Evolutionary conservation across 2,888 invertebrate genomes (phyloP), one percentile per base, ranked within the genome.

Genomic region (Lepidonotus clava): DNA sequence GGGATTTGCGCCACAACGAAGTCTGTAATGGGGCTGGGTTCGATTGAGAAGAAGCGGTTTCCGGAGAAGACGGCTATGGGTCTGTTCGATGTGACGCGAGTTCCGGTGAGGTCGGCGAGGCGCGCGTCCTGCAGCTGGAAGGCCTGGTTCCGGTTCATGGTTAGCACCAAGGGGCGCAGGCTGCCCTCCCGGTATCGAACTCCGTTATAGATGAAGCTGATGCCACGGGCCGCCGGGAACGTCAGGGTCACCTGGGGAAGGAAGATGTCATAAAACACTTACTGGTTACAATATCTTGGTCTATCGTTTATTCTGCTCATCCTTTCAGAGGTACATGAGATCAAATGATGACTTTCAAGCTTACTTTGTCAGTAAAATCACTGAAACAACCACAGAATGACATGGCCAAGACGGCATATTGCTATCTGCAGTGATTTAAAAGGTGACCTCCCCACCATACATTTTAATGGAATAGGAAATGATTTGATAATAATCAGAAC

Each of bases 51-150:
- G 6, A 21, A 14, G 6, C 61, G 14, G 84, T 84, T 84, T 8
- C 84, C 84, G 34, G 84, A 84, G 84, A 84, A 84, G n/a, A 84
- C 84, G 41, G 84, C 84, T 2, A 84, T 61, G 8, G 61, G 61
- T 1, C 8, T 1, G 6, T 56, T 32, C 0, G 84, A 41, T 0
- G 56, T 32, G 11, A 84, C 51, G 5, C 61, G 21, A 8, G 84
- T 84, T 8, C 38, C 46, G 11, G 84, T 46, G 21, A 84, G 56
- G 56, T 84, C 84, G 21, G 61, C 53, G 6, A 61, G 61, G 1
- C 41, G 40, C 8, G 41, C 41, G 56, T 56, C 84, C 41, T 56
- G 84, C 1, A 56, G 2, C 51, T 84, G 84, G 84, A 84, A n/a
- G n/a, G 40, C 66, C 1, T 84, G 38, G 24, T 84, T 32, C 14